Evolutionary conservation across 2,888 invertebrate genomes (phyloP).

Genomic region (Xanthorhoe designata): DNA sequence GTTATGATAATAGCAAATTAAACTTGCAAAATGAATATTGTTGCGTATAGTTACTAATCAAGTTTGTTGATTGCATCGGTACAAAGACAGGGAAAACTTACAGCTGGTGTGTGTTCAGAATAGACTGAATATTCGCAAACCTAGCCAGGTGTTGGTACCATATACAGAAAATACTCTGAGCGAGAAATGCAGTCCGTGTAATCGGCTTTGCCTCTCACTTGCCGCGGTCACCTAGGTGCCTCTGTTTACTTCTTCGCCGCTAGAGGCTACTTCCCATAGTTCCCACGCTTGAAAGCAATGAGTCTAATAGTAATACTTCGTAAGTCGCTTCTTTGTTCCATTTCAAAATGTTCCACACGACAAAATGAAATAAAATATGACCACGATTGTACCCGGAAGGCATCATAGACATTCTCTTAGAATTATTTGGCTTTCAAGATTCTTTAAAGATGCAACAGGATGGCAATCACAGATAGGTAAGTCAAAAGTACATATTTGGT

Average conservation of each 20-base stretch:
- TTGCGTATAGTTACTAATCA: background rate
- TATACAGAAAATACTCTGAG: conserved; percentile 59
- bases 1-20: background rate
- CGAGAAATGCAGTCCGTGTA: conserved; percentile 66
- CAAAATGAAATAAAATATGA: too few species aligned
- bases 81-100: conserved; percentile 39
- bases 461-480: too few species aligned
- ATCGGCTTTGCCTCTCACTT: conserved; percentile 71
- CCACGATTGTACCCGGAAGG: too few species aligned
- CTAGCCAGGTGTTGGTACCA: conserved; percentile 52
- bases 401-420: too few species aligned
- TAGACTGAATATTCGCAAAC: conserved; percentile 52
- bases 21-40: background rate
- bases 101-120: conserved; percentile 33
- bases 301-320: background rate
- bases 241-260: conserved; percentile 32
- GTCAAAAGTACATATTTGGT: too few species aligned
- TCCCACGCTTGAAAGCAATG: background rate
- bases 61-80: background rate
- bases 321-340: background rate
- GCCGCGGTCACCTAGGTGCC: conserved; percentile 48
- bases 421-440: too few species aligned
- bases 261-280: conserved; percentile 18
- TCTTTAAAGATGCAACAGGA: too few species aligned
- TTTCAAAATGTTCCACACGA: background rate